Evolutionary conservation across 2,888 invertebrate genomes (phyloP).

Genomic region (Archips crataeganus): DNA sequence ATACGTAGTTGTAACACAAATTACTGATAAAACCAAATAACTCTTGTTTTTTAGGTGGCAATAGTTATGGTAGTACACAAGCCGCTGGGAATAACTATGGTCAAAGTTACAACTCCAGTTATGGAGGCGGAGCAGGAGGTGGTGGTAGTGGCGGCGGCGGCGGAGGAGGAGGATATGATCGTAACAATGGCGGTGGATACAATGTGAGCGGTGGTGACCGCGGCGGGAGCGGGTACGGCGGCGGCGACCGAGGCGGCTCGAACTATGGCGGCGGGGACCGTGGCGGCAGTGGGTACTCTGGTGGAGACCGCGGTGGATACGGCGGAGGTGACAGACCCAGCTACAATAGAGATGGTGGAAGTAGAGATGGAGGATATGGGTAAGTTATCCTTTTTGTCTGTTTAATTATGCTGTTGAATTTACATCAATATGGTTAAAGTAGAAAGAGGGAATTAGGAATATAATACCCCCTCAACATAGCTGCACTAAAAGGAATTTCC

Average conservation of each 20-base stretch:
- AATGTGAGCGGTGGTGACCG: slow-evolving; percentile 56
- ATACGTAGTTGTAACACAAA: neutral
- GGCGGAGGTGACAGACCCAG: slow-evolving; percentile 79
- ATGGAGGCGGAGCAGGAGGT: slow-evolving; percentile 63
- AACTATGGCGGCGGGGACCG: slow-evolving; percentile 59
- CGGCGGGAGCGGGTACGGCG: slow-evolving; percentile 48
- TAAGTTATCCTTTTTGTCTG: slow-evolving; percentile 63
- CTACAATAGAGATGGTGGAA: slow-evolving; percentile 86
- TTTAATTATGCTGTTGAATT: neutral
- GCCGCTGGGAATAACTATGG: slow-evolving; percentile 68
- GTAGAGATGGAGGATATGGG: slow-evolving; percentile 87
- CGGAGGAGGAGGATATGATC: slow-evolving; percentile 57
- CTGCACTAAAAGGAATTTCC: neutral
- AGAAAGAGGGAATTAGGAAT: neutral
- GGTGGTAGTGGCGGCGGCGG: slow-evolving; percentile 51
- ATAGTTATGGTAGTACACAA: slow-evolving; percentile 65
- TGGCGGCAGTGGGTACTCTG: slow-evolving; percentile 69
- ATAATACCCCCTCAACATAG: neutral
- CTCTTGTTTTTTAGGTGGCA: slow-evolving; percentile 55
- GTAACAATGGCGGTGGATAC: slow-evolving; percentile 54
- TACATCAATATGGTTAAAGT: neutral
- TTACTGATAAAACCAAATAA: slow-evolving; percentile 3
- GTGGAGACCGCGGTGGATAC: slow-evolving; percentile 78
- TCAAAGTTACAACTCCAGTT: slow-evolving; percentile 68
- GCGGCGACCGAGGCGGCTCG: slow-evolving; percentile 64